Percentiles rank a stretch among this genome's conserved stretches.
Conservation (phyloP, 2,797 vertebrate genomes). For the Acipenser oxyrinchus region DNA sequence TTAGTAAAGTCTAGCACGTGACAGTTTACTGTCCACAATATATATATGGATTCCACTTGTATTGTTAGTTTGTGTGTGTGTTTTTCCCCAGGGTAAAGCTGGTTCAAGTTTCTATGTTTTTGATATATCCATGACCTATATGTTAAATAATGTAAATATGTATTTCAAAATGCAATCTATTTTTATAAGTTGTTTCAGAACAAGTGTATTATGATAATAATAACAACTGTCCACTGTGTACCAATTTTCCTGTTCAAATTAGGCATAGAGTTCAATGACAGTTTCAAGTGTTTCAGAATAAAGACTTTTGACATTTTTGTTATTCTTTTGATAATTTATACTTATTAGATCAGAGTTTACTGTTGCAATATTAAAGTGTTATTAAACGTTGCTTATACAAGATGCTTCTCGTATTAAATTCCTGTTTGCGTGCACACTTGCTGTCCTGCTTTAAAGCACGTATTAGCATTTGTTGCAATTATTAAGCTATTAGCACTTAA, state of each 20-base stretch:
- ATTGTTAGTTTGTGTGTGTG: constrained; percentile 14
- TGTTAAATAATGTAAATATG: constrained; percentile 79
- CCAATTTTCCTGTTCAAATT: constrained; percentile 56
- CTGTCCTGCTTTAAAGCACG: neutral
- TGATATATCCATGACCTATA: constrained; percentile 42
- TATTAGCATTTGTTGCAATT: neutral
- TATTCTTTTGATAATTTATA: constrained; percentile 63
- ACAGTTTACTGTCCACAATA: no score
- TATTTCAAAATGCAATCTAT: no score
- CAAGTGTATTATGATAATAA: constrained; percentile 58
- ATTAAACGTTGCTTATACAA: constrained; percentile 60
- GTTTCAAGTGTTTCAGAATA: constrained; percentile 48
- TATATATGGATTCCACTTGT: no score
- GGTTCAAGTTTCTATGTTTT: constrained; percentile 15
- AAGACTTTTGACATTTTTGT: constrained; percentile 21
- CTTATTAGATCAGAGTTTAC: constrained; percentile 58
- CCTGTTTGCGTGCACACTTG: neutral
- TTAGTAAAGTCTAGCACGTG: no score
- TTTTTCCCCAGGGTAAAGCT: constrained; percentile 25
- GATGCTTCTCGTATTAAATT: constrained; percentile 5
- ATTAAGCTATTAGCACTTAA: no score
- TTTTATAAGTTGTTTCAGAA: constrained; percentile 64
- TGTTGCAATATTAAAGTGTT: constrained; percentile 68
- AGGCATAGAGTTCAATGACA: constrained; percentile 43
- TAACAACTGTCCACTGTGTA: constrained; percentile 65